phyloP scores from a whole-genome alignment of 2,113 vertebrate genomes.

The Burhinus oedicnemus region DNA sequence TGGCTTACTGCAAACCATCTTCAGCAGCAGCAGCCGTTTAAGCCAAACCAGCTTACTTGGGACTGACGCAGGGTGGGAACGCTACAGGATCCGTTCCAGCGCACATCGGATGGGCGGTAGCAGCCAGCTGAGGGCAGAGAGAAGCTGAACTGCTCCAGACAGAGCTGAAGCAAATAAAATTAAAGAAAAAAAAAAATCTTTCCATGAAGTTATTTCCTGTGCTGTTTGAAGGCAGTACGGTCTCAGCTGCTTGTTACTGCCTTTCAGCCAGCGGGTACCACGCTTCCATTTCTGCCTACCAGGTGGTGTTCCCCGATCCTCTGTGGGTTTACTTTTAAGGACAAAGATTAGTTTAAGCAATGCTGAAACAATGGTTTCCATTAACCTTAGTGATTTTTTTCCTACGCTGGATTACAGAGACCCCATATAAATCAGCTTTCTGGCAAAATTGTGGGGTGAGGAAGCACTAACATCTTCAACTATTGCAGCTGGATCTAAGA shows the following conservation, averaged over 20 bases:
- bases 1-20: not conserved
- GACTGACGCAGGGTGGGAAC: not conserved
- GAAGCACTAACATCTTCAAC: not conserved
- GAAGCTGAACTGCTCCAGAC: slow-evolving; percentile 2
- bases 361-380: not conserved
- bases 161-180: slow-evolving; percentile 1
- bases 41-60: not conserved
- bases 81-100: not conserved
- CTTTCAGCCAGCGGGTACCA: not conserved
- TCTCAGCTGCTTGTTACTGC: not conserved
- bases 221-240: not conserved
- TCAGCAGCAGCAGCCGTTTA: not conserved
- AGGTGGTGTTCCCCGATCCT: not conserved
- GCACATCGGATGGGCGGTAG: not conserved
- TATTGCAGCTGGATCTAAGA: not conserved
- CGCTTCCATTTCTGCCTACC: not conserved
- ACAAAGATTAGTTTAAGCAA: not conserved
- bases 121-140: slow-evolving; percentile 2
- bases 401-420: not conserved
- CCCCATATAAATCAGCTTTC: not conserved
- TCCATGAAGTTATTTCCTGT: slow-evolving; percentile 24
- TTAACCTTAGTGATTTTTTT: not conserved
- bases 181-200: not conserved
- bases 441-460: not conserved
- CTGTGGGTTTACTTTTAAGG: not conserved